Percentiles rank a stretch among this genome's conserved stretches.
Evolutionary conservation across 2,888 invertebrate species (phyloP).

Genomic region (Trilocha varians): DNA sequence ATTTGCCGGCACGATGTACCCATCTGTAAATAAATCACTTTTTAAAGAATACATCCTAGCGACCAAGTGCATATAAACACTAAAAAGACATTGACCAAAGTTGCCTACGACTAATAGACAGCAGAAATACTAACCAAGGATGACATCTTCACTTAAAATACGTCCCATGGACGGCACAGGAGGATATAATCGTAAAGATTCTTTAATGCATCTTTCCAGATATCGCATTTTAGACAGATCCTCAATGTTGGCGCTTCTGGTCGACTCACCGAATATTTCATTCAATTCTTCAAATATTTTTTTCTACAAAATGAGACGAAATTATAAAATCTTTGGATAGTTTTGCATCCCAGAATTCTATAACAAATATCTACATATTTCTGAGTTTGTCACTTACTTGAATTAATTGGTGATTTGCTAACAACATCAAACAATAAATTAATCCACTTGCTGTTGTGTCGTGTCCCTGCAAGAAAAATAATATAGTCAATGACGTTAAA

Average conservation of each 20-base stretch:
- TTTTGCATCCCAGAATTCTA: no score
- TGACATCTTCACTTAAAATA: conserved; percentile 68
- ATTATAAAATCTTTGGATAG: no score
- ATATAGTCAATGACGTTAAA: no score
- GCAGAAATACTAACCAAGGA: conserved; percentile 65
- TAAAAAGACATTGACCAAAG: no score
- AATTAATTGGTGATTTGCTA: conserved; percentile 60
- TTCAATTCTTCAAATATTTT: conserved; percentile 75
- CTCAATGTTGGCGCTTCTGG: conserved; percentile 73
- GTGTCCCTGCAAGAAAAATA: conserved; percentile 70
- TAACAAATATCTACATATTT: no score
- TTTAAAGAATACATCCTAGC: no score
- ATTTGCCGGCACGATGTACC: conserved; percentile 62
- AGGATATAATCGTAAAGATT: conserved; percentile 77
- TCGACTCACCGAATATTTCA: conserved; percentile 75
- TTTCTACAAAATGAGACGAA: no score
- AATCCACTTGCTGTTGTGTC: conserved; percentile 75
- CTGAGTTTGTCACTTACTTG: no score
- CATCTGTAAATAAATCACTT: conserved; percentile 32
- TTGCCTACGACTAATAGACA: no score
- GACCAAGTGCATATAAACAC: no score
- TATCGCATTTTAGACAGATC: conserved; percentile 76
- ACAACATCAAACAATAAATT: conserved; percentile 57
- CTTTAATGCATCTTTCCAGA: conserved; percentile 80
- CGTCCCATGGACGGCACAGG: conserved; percentile 79